Evolutionary conservation across 2,113 vertebrate genomes (phyloP), one percentile per base, ranked within the genome.

Genomic region (Oncorhynchus mykiss): DNA sequence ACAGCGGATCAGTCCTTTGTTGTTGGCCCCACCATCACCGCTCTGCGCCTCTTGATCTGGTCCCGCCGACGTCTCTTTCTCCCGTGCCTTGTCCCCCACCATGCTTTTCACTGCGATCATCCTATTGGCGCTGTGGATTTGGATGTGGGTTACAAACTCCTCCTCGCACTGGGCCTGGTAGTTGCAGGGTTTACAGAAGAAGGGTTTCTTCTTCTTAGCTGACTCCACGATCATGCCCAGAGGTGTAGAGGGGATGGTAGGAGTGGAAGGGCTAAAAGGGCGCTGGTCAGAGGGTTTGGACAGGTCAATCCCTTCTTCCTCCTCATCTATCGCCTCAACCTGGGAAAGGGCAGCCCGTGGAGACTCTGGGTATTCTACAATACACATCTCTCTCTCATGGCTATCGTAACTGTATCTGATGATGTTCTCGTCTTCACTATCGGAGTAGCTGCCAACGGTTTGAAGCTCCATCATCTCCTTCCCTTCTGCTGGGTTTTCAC

Each of bases 391-490:
- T 24, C 78, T 1, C 39, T 76, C 86, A 29, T 84, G 81, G 80
- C 80, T 82, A 11, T 93, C 90, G 0, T 88, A 90, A 48, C 86
- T 87, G 79, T 92, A 93, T 51, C 94, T 95, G 69, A 92, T 90
- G 31, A 94, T 82, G 22, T 86, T 93, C 82, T 99, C 97, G 18
- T 95, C 96, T 31, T 99, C 97, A 0, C 95, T 97, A 81, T 99
- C 97, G 0, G 95, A 97, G 87, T 96, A 97, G 89, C 90, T 94
- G 24, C 94, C 95, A 6, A 99, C 97, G 0, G 96, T 98, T 83
- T 95, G 96, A 83, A 99, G 87, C 82, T 99, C 97, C 65, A 96
- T 95, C 97, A 99, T 99, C 82, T 98, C 96, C 75, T 96, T 96
- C 74, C 94, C 94, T 24, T 96, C 96, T 0, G 92, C 93, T 77